Conservation (phyloP, 2,797 vertebrate genomes). For the Antennarius maculatus region DNA sequence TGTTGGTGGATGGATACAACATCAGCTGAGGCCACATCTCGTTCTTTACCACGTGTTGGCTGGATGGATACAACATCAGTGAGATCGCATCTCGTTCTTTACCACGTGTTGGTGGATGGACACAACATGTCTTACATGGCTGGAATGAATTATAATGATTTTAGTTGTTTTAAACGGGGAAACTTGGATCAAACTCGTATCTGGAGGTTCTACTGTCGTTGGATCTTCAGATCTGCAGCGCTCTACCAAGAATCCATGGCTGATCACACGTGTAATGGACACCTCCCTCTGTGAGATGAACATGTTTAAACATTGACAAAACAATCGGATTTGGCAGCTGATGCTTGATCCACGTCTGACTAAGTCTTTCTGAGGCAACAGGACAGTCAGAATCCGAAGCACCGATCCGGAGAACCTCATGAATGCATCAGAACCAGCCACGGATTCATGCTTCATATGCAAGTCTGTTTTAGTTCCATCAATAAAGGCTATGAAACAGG, state of each 20-base stretch:
- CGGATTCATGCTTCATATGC: not conserved
- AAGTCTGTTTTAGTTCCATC: slow-evolving; percentile 7
- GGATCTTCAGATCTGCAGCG: slow-evolving; percentile 6
- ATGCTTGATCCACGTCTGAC: slow-evolving; percentile 12
- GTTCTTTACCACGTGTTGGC: no score
- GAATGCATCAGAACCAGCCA: no score
- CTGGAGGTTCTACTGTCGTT: not conserved
- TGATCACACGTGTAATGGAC: not conserved
- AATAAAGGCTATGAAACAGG: not conserved
- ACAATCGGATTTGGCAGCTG: slow-evolving; percentile 13
- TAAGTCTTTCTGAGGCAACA: slow-evolving; percentile 3
- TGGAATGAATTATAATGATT: no score
- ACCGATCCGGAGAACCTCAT: no score
- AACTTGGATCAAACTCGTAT: no score
- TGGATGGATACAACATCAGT: no score
- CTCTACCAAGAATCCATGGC: slow-evolving; percentile 4
- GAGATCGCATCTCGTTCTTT: no score
- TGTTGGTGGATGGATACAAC: no score
- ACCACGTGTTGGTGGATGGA: no score
- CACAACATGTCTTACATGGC: no score
- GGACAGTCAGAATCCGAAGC: not conserved
- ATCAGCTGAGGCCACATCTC: no score
- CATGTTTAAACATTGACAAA: not conserved
- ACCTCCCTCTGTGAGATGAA: not conserved
- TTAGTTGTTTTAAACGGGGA: no score